Base-by-base conservation (phyloP, 2,113 vertebrate species). In the human region DNA sequence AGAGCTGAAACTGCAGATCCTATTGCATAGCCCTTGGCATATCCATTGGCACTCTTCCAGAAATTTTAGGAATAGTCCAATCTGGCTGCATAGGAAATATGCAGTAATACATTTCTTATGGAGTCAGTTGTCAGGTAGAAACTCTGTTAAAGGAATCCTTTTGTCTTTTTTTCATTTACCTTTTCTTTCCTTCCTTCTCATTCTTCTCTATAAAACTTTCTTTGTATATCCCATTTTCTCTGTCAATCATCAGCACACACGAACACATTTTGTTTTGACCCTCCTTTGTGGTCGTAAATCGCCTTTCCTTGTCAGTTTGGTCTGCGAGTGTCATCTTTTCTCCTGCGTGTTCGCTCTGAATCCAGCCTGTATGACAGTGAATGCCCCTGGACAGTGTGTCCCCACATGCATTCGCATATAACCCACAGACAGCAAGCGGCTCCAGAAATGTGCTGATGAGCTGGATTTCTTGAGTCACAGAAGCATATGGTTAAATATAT, bases 381-480 rank as follows among this genome's bases (percentile, higher is more conserved):
- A 4, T 30, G 23, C 40, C 27, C 11, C 2, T 27, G 20, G n/a
- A 23, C 22, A 8, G 22, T 4, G 1, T 0, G 0, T 30, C 6
- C 45, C 72, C 66, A 35, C 8, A 3, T 10, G 1, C 30, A 12
- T 76, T 27, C 85, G 27, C 40, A n/a, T 22, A 5, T 5, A 50
- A 45, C 72, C 50, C 61, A 25, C 40, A 23, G 89, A 68, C 32
- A 40, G 50, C 76, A 22, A 6, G 55, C 43, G 66, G 68, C 70
- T 80, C 70, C 32, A 32, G 45, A 70, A 84, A 5, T 14, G 3
- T 9, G 9, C 12, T 2, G 11, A 23, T 3, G 11, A 23, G 43
- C 6, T 64, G 85, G 3, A 59, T 83, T 96, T 35, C 14, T 70
- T 90, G 32, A 97, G 43, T 68, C 5, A 52, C 30, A 75, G 35